Evolutionary conservation across 2,113 vertebrate species (phyloP), one percentile per base, ranked within the genome.

Genomic region (Psophia crepitans): DNA sequence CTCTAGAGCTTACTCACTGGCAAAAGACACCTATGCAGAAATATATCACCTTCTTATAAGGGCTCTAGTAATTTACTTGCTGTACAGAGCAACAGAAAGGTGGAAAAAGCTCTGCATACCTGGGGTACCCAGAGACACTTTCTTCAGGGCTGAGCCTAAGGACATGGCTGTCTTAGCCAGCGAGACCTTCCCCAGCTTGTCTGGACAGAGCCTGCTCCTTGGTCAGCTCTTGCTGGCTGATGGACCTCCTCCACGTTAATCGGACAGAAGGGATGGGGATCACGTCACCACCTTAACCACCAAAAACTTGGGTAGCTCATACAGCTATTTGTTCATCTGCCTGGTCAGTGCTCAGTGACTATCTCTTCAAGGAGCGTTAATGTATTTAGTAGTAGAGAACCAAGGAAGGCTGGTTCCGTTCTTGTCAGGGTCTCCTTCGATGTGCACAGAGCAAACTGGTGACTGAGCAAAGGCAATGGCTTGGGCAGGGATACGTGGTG

Each of bases 371-470:
- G 56, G 70, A 46, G 48, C 71, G 41, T 23, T 1, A 30, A 21
- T 39, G 27, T 6, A 37, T 46, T 57, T 14, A 10, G 20, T 1
- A 49, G 35, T 3, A 61, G 73, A 57, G 21, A 37, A 19, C 21
- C 28, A 33, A 22, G 65, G 37, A 75, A 78, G 9, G 30, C 1
- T 49, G 51, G 18, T 26, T 61, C 39, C 39, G 43, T 75, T 75
- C 84, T 65, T 0, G 0, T 8, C 57, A 26, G 21, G 3, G 9
- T 79, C 30, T 49, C 24, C 58, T 94, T 44, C 0, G 1, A 2
- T 14, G 43, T 66, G 56, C 43, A 23, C 22, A 39, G 49, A 48
- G 60, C 28, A 51, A 84, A 30, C 53, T 51, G 78, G 46, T 11
- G 12, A 43, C 23, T 8, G 26, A 71, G 70, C 43, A 76, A 12